Evolutionary conservation across 2,113 vertebrate genomes (phyloP), one percentile per base, ranked within the genome.

Genomic region (Pavo muticus): DNA sequence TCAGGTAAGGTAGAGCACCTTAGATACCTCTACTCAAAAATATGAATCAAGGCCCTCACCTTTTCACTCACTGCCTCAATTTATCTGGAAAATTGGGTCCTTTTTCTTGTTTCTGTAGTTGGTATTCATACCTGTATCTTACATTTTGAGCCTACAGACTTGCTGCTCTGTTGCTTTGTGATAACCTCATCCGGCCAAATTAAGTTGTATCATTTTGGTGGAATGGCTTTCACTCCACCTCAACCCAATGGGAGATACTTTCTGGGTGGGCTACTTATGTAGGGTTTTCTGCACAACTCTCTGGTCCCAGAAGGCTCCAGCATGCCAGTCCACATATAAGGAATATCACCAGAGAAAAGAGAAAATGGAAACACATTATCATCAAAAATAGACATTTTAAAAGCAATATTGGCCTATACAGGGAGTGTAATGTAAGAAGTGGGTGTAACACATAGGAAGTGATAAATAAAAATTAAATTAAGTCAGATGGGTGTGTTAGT

Each of bases 181-280:
- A 7, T 18, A 7, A 39, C 24, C 6, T 29, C 44, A 3, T 47
- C 19, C 52, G 29, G 44, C 57, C 48, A 61, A 64, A 72, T 15
- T 0, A 47, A 64, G 8, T 4, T 44, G 29, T 47, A 68, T 69
- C 4, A 8, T 32, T 50, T 71, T 27, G 5, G 7, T 40, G 9
- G 14, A 23, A 44, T 0, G 2, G 17, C 2, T 94, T 83, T 61
- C 3, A 0, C 69, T 40, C 83, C n/a, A 23, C 20, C 54, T 74
- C 42, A 64, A 14, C 44, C 10, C 50, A 32, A 14, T 10, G 50
- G 40, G 37, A 27, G 57, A 52, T 16, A 0, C 67, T 75, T 64
- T 81, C 81, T 91, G 84, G 74, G 81, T 82, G 93, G 94, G 52
- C 54, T 74, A 44, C 21, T 37, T 59, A 29, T 52, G 45, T 61